Evolutionary conservation across 2,797 vertebrate species (phyloP), one percentile per base, ranked within the genome.

Genomic region (Bovichtus variegatus): DNA sequence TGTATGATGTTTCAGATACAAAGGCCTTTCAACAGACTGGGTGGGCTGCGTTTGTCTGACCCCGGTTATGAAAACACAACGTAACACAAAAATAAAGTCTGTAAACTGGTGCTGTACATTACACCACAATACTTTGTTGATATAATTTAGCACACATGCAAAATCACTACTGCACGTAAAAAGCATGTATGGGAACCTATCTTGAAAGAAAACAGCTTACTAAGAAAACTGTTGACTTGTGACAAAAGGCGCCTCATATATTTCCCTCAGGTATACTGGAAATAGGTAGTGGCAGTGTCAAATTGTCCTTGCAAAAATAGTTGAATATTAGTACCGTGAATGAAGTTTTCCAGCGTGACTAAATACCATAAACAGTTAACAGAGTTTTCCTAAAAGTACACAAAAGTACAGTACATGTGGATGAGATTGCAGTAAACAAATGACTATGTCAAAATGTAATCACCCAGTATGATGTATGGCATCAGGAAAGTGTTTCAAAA

Each of bases 391-490:
- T 57, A n/a, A 87, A 89, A 90, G 81, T 88, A 73, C 69, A 82
- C 68, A 78, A 51, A 88, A 84, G 86, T 92, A 85, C 81, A 87
- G 83, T 80, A 89, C 83, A 87, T 66, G 81, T 73, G 80, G 87
- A 88, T 71, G 78, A 93, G 90, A 88, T 84, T 85, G 86, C 31
- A 6, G 86, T 89, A 93, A 94, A 94, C 93, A 94, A 94, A 94
- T 94, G 93, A 87, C 85, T 84, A 60, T 85, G 92, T 94, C 93
- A 93, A 85, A 93, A 89, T 78, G 90, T 94, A 95, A 95, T 95
- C 94, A 94, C 90, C 90, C 84, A 15, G 70, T 38, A 84, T 93
- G 93, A 95, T 92, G 89, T 83, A 94, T 93, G 80, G 87, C 89
- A 80, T 91, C 80, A 87, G 87, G 84, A 92, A 89, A 92, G 91